A percentile compares a stretch with the other conserved stretches of the same genome.
Conservation (phyloP, 2,113 vertebrate genomes). For the Limnothrissa miodon region DNA sequence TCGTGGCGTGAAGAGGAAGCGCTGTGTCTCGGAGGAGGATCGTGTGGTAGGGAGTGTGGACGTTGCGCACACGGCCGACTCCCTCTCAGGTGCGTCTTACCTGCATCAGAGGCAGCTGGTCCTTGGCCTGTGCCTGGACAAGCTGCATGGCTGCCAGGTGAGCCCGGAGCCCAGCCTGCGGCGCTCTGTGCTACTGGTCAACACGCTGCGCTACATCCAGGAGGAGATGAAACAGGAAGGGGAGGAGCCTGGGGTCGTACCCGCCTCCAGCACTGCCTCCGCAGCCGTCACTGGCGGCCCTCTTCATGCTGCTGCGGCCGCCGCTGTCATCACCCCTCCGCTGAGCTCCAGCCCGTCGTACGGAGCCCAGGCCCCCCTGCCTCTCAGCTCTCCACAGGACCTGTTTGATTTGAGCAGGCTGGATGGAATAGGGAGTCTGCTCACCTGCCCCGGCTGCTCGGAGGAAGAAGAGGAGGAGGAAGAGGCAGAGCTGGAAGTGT, state of each 20-base stretch:
- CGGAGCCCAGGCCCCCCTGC: background rate
- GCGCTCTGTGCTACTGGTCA: constrained; percentile 83
- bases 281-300: constrained; percentile 47
- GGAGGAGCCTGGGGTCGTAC: background rate
- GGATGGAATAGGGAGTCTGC: constrained; percentile 53
- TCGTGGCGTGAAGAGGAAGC: constrained; percentile 83
- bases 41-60: background rate
- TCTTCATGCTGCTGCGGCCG: constrained; percentile 35
- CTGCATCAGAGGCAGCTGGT: constrained; percentile 82
- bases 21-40: constrained; percentile 80
- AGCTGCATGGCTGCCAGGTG: constrained; percentile 77
- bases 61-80: background rate
- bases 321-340: background rate
- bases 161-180: constrained; percentile 81
- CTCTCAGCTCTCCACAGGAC: constrained; percentile 42
- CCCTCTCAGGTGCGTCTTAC: constrained; percentile 55
- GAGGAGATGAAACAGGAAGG: constrained; percentile 73
- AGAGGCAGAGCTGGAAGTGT: constrained; percentile 45
- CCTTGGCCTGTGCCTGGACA: constrained; percentile 82
- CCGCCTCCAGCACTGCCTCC: background rate
- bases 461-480: constrained; percentile 57
- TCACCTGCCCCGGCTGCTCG: constrained; percentile 65
- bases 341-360: background rate
- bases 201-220: constrained; percentile 83
- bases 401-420: constrained; percentile 41